Evolutionary conservation across 2,113 vertebrate genomes (phyloP), one percentile per base, ranked within the genome.

Genomic region (Percopsis transmontana): DNA sequence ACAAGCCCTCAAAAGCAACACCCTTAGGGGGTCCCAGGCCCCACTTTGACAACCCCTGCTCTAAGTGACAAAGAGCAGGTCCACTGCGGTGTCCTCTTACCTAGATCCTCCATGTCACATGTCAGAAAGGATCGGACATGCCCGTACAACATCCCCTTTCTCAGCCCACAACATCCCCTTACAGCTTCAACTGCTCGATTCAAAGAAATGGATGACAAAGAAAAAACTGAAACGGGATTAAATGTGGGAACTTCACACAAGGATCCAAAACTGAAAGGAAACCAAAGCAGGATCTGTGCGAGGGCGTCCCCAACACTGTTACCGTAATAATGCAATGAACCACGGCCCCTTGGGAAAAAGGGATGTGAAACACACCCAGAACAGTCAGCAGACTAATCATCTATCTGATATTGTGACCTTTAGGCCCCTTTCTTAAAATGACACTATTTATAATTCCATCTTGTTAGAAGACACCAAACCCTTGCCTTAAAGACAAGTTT

Each of bases 91-190:
- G 27, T 33, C 27, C 5, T 1, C 9, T 38, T 57, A 64, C 64
- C 56, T 66, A 14, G 53, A 66, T 74, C 62, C 53, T 42, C 57
- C 5, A 54, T 19, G 44, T 80, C 76, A 80, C 76, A 76, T 84
- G 81, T 72, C 71, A 41, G 66, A 41, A 77, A 64, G 69, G 60
- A 53, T 33, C 54, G 74, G 66, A 76, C 81, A 61, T 76, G 84
- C 74, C 75, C 65, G 51, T 57, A 74, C 77, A 70, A 85, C 88
- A 89, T 91, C 88, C 90, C 83, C 83, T 88, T 91, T 90, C 68
- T 66, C 67, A 76, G 66, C 87, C 88, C 88, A 91, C 83, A 85
- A 91, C 91, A 33, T 7, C 87, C 82, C 86, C 89, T 92, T 91
- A 69, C 76, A 77, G 67, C 65, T 77, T 81, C 81, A 80, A 70